A percentile compares a stretch with the other conserved stretches of the same genome.
Conservation (phyloP, 2,797 vertebrate species). For the Malacoraja senta region DNA sequence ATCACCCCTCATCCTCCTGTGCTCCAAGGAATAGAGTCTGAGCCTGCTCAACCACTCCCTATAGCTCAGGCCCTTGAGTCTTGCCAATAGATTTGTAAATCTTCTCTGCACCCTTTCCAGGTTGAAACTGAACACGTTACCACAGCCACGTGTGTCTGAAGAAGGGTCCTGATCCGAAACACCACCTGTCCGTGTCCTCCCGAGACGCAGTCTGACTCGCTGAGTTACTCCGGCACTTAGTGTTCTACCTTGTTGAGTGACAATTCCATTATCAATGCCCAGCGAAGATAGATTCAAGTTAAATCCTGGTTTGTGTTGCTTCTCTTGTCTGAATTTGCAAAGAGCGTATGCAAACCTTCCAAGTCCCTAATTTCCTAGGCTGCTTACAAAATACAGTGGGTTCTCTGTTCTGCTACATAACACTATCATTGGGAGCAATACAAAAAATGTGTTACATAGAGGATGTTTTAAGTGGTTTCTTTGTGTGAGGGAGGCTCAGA, state of each 20-base stretch:
- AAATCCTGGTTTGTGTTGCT: conserved; percentile 4
- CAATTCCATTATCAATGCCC: neutral
- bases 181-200: too few species aligned
- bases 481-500: conserved; percentile 4
- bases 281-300: neutral
- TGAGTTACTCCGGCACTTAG: too few species aligned
- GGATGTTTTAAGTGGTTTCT: conserved; percentile 34
- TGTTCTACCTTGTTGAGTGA: neutral
- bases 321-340: conserved; percentile 15
- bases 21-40: too few species aligned
- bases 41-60: too few species aligned
- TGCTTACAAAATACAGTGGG: conserved; percentile 12
- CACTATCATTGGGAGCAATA: conserved; percentile 12
- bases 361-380: conserved; percentile 13
- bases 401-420: neutral
- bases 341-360: conserved; percentile 26
- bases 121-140: too few species aligned
- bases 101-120: too few species aligned
- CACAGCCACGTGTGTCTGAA: too few species aligned
- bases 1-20: too few species aligned
- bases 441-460: conserved; percentile 35
- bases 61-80: too few species aligned
- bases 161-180: too few species aligned
- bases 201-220: too few species aligned
- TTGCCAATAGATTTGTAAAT: too few species aligned